Evolutionary conservation across 2,888 invertebrate species (phyloP).

Genomic region (Spodoptera picta): DNA sequence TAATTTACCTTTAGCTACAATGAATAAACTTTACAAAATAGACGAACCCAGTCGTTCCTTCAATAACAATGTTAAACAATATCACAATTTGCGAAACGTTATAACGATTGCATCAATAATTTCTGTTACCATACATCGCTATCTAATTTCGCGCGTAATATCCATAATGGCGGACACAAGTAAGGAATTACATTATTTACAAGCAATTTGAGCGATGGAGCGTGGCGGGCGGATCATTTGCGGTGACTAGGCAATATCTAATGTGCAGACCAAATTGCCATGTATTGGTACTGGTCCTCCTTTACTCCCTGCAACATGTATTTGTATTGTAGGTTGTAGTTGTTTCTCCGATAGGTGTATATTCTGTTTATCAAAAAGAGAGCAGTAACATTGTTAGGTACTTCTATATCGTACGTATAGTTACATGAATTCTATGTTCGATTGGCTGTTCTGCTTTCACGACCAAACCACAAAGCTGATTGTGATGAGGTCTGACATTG

Average conservation of each 20-base stretch:
- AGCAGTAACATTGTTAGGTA: too few species aligned
- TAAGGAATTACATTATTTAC: constrained; percentile 49
- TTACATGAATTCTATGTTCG: too few species aligned
- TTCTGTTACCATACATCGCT: constrained; percentile 45
- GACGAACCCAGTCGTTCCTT: too few species aligned
- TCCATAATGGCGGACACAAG: constrained; percentile 44
- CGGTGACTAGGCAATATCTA: constrained; percentile 47
- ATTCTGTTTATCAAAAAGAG: too few species aligned
- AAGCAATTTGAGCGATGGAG: constrained; percentile 47
- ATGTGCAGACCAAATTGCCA: constrained; percentile 31
- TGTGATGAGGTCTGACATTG: too few species aligned
- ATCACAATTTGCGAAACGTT: constrained; percentile 28
- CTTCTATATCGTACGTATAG: too few species aligned
- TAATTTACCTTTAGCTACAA: too few species aligned
- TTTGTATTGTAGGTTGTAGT: too few species aligned
- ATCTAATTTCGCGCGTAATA: constrained; percentile 49
- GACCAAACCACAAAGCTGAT: too few species aligned
- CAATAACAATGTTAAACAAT: neutral
- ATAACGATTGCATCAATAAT: constrained; percentile 32
- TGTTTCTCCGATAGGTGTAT: too few species aligned
- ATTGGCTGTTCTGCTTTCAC: too few species aligned
- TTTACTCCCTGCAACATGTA: constrained; percentile 1
- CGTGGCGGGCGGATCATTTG: constrained; percentile 48
- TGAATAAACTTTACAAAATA: too few species aligned
- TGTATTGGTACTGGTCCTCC: constrained; percentile 19